Percentiles rank a stretch among this genome's conserved stretches.
These are phyloP conservation scores for Epinephelus coioides DNA, from an alignment of 2,797 vertebrate genomes.

Conservation along the genomic window DNA sequence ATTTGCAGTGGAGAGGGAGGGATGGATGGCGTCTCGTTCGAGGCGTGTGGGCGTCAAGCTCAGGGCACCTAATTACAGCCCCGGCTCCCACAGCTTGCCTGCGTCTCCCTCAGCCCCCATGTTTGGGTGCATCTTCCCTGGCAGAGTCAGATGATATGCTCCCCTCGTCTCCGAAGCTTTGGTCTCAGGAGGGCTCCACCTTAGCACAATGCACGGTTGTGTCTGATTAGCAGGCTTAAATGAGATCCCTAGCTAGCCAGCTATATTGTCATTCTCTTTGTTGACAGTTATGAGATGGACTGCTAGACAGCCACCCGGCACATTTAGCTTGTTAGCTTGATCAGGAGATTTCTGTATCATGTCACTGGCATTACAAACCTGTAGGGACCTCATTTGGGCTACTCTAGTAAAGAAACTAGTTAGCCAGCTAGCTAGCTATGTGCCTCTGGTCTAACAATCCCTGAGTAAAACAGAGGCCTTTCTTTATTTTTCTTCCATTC, in stretches of 20 bases:
- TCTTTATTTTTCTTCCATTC: slow-evolving; percentile 44
- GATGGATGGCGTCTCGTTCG: slow-evolving; percentile 60
- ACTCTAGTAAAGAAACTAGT: slow-evolving; percentile 55
- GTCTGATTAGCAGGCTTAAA: slow-evolving; percentile 79
- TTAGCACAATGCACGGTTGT: slow-evolving; percentile 58
- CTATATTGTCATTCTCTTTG: slow-evolving; percentile 72
- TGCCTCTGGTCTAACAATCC: slow-evolving; percentile 63
- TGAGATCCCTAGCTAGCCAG: slow-evolving; percentile 76
- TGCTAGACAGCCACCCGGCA: slow-evolving; percentile 55
- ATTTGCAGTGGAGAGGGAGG: slow-evolving; percentile 66
- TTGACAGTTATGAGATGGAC: slow-evolving; percentile 63
- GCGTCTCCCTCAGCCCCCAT: slow-evolving; percentile 71
- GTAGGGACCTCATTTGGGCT: slow-evolving; percentile 66
- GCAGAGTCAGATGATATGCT: slow-evolving; percentile 70
- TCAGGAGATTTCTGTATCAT: slow-evolving; percentile 59
- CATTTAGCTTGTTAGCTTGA: slow-evolving; percentile 66
- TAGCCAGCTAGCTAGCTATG: slow-evolving; percentile 55
- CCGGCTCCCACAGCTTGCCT: slow-evolving; percentile 65
- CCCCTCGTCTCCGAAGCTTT: slow-evolving; percentile 60
- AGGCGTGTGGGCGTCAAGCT: slow-evolving; percentile 78
- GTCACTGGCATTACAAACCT: slow-evolving; percentile 59
- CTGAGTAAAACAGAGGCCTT: slow-evolving; percentile 40
- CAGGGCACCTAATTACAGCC: slow-evolving; percentile 81
- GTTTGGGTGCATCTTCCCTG: slow-evolving; percentile 80
- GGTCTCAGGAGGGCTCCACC: slow-evolving; percentile 78